Conservation (phyloP, 2,113 vertebrate genomes). For the Dasyprocta punctata region DNA sequence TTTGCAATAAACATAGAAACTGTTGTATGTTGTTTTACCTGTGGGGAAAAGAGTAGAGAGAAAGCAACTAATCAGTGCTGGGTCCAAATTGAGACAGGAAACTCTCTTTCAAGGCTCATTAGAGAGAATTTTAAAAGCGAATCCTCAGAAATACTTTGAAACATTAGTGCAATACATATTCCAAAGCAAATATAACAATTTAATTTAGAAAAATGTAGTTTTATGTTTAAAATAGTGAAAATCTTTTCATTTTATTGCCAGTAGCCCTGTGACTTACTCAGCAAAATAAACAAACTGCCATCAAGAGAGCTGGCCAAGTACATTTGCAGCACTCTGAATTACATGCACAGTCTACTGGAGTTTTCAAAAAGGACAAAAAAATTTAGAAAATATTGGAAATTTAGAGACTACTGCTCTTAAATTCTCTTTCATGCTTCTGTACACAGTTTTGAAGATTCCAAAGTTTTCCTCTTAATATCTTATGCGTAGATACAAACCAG, state of each 20-base stretch:
- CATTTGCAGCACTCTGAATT: conserved; percentile 46
- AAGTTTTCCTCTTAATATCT: background rate
- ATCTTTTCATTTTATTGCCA: conserved; percentile 46
- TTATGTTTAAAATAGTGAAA: conserved; percentile 56
- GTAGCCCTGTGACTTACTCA: conserved; percentile 37
- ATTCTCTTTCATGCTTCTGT: conserved; percentile 61
- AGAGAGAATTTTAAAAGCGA: conserved; percentile 3
- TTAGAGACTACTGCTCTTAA: conserved; percentile 18
- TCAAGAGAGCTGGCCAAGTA: conserved; percentile 57
- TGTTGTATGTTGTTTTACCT: conserved; percentile 87
- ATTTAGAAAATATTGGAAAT: background rate
- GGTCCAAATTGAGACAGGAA: conserved; percentile 8
- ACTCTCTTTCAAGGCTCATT: background rate
- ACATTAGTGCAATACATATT: conserved; percentile 21
- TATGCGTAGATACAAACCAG: background rate
- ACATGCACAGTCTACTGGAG: background rate
- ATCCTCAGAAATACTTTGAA: conserved; percentile 21
- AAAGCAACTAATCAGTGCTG: background rate
- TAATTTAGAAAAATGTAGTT: conserved; percentile 64
- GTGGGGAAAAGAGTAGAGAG: conserved; percentile 57
- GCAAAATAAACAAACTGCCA: conserved; percentile 49
- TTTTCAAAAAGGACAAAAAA: conserved; percentile 19
- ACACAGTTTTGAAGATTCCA: conserved; percentile 1
- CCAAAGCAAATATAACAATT: conserved; percentile 35
- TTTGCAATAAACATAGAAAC: conserved; percentile 95